Evolutionary conservation across 2,797 vertebrate species (phyloP), one percentile per base, ranked within the genome.

Genomic region (Myotis vivesi): DNA sequence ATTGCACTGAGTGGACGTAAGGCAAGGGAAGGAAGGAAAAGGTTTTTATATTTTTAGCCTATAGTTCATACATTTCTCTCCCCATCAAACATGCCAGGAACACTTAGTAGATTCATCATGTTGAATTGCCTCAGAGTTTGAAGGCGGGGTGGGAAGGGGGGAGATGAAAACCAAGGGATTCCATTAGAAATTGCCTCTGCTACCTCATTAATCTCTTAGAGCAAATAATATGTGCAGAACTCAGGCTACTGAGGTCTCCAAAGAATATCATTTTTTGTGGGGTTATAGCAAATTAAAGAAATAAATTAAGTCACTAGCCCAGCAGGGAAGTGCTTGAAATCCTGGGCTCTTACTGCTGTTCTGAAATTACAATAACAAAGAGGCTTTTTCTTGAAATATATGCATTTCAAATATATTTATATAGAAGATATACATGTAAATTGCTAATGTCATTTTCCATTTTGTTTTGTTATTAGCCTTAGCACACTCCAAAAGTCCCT

Each of bases 271-370:
- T 96, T 97, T 97, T 97, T 97, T 97, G 97, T 97, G 92, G 96
- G 92, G 97, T 98, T 98, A 97, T 97, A 98, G 97, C 97, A 98
- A 98, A 98, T 98, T 98, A 98, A 98, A 98, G 97, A 98, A 98
- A 98, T 98, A 98, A 98, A 98, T 98, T 98, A 98, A 98, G 96
- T 98, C 95, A 96, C 95, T 89, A 96, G 77, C 97, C 82, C 97
- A 98, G 97, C 96, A 95, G 97, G 97, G 91, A 98, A 97, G 93
- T 93, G 49, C 94, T 97, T 73, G 93, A 98, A 98, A 97, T 97
- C 93, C 97, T 96, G 92, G 92, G 91, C 97, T 97, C 93, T 97
- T 97, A 95, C 93, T 95, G 97, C 97, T 98, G 75, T 97, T 98
- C 95, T 98, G 97, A 98, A 98, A 98, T 98, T 98, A 98, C 94